phyloP scores from a whole-genome alignment of 2,888 invertebrate species.

The Aproaerema taeniolella region DNA sequence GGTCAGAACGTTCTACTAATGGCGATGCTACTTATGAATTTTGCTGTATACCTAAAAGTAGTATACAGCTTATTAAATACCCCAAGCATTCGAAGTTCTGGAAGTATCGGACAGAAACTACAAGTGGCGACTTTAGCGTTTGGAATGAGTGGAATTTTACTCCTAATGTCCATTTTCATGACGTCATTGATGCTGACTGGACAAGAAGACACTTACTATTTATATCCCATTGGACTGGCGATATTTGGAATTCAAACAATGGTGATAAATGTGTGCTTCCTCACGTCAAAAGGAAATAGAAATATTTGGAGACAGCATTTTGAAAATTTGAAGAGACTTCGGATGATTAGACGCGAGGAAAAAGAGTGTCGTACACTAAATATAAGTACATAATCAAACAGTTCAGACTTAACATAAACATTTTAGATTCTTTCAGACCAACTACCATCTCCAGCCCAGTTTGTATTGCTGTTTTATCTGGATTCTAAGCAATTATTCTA shows the following conservation, averaged over 20 bases:
- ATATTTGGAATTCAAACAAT: not conserved
- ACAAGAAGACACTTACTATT: not conserved
- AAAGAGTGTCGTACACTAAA: no score
- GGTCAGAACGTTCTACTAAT: not conserved
- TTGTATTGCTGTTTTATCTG: no score
- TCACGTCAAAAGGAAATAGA: not conserved
- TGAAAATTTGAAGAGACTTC: not conserved
- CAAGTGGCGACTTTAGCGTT: slow-evolving; percentile 1
- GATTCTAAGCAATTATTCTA: no score
- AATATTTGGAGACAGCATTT: not conserved
- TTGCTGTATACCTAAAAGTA: not conserved
- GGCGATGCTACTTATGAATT: not conserved
- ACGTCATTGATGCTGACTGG: not conserved
- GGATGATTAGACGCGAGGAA: no score
- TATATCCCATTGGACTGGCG: not conserved
- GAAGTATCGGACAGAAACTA: not conserved
- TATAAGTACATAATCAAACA: no score
- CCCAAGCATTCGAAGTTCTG: not conserved
- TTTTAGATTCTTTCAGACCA: no score
- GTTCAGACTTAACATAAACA: no score
- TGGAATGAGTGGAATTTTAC: not conserved
- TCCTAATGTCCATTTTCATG: not conserved
- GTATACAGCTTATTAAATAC: not conserved
- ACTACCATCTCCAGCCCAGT: no score
- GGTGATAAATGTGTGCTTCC: not conserved